Conservation (phyloP, 2,797 vertebrate species). For the Oreortyx pictus region DNA sequence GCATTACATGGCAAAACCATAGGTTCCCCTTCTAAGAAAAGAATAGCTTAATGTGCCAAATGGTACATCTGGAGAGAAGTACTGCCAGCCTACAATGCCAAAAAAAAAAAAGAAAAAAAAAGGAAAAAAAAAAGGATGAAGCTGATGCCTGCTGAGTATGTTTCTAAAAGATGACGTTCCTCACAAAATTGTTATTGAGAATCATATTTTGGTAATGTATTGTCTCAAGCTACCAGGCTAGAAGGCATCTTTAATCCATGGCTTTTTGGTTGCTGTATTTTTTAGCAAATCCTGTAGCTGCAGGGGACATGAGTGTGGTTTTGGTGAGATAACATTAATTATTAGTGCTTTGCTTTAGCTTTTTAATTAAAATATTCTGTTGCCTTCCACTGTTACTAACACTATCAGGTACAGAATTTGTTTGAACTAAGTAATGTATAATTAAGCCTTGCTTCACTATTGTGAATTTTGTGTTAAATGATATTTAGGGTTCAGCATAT, state of each 20-base stretch:
- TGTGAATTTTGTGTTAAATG: not conserved
- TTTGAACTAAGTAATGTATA: not conserved
- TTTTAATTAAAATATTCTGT: conserved; percentile 81
- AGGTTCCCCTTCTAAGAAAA: conserved; percentile 77
- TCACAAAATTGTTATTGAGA: conserved; percentile 75
- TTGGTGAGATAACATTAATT: conserved; percentile 82
- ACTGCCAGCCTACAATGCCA: conserved; percentile 78
- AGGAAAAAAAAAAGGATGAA: conserved; percentile 56
- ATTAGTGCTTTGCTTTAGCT: conserved; percentile 83
- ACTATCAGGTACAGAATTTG: conserved; percentile 12
- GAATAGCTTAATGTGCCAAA: conserved; percentile 83
- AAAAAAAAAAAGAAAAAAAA: conserved; percentile 37
- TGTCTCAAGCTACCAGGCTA: conserved; percentile 51
- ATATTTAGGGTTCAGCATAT: not conserved
- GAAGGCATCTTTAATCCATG: conserved; percentile 81
- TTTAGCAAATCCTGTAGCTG: conserved; percentile 74
- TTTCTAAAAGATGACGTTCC: conserved; percentile 81
- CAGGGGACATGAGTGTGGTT: conserved; percentile 75
- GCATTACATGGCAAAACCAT: conserved; percentile 77
- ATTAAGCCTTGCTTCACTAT: not conserved
- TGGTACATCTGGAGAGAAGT: conserved; percentile 84
- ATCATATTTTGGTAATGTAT: conserved; percentile 73
- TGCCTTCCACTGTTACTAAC: conserved; percentile 81
- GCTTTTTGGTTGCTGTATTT: conserved; percentile 67
- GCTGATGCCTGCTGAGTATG: conserved; percentile 52